Conservation (phyloP, 2,797 vertebrate species). For the Scyliorhinus canicula region DNA sequence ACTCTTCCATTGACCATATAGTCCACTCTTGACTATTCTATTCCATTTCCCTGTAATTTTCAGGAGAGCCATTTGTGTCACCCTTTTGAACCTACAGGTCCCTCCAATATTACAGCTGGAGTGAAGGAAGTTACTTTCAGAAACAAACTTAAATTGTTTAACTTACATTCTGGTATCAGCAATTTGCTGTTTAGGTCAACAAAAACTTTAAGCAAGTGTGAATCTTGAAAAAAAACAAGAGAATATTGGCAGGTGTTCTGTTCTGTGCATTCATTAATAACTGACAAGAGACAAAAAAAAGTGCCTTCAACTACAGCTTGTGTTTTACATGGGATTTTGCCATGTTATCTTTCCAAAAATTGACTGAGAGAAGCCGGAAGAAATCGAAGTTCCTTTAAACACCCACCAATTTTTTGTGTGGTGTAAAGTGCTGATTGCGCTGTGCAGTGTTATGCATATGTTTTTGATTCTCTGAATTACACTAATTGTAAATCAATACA, state of each 20-base stretch:
- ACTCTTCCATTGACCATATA: too few species aligned
- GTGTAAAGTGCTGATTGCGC: background rate
- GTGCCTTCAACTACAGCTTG: background rate
- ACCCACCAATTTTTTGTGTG: background rate
- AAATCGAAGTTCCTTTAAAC: background rate
- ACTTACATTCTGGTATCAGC: background rate
- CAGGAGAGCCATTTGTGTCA: background rate
- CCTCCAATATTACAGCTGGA: background rate
- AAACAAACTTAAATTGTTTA: background rate
- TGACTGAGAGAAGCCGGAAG: background rate
- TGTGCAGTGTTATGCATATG: background rate
- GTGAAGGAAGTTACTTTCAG: background rate
- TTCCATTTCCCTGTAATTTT: background rate
- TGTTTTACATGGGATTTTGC: background rate
- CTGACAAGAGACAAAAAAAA: background rate
- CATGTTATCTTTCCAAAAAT: background rate
- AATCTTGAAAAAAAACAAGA: background rate
- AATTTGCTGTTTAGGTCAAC: background rate
- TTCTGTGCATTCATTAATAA: background rate
- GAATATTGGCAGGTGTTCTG: background rate
- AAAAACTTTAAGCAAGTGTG: background rate
- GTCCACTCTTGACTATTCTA: too few species aligned
- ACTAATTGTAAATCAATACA: background rate
- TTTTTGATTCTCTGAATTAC: background rate
- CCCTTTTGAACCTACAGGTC: background rate